Base-by-base conservation (phyloP, 2,113 vertebrate genomes). In the Oxyruncus cristatus region DNA sequence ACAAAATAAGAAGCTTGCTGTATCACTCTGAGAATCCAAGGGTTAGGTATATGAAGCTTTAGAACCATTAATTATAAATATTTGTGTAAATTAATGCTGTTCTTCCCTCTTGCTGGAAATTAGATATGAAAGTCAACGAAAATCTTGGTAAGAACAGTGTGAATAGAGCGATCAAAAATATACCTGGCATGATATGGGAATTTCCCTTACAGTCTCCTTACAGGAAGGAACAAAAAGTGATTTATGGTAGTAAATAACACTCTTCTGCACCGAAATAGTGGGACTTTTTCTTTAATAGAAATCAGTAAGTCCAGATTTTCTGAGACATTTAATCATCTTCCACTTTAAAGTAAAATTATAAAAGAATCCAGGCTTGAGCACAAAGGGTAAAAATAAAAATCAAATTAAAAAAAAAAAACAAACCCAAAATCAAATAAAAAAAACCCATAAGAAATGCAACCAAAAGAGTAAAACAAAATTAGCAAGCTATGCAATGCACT, bases 31-130 rank as follows among this genome's bases (percentile, higher is more conserved):
- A 8, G 12, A 84, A 77, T 66, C 15, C 49, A 84, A 63, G 32
- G 7, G 9, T 71, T 62, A 81, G 44, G 9, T 0, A 0, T 58
- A 53, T 42, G 30, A 33, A 67, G 5, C 3, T 70, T 80, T 63
- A 66, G 42, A 94, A 87, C 9, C 1, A 41, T 19, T 74, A 37
- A 39, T 62, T 46, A 24, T 24, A 53, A 6, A 20, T 44, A 58
- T 74, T 37, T 89, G 4, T 49, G 46, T 32, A 88, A 80, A 56
- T 52, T 20, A 44, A 41, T 46, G 2, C 2, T 63, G 3, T 76
- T 76, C 3, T 68, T 88, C 30, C 3, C 1, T 74, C 27, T 77
- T 70, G 14, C 22, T 52, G 35, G 42, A 77, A 22, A 53, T 46
- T 24, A 70, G 8, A n/a, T 46, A 35, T 6, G 8, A 80, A 65